Percentiles rank a stretch among this genome's conserved stretches.
phyloP scores from a whole-genome alignment of 2,113 vertebrate species.

The Galeopterus variegatus region DNA sequence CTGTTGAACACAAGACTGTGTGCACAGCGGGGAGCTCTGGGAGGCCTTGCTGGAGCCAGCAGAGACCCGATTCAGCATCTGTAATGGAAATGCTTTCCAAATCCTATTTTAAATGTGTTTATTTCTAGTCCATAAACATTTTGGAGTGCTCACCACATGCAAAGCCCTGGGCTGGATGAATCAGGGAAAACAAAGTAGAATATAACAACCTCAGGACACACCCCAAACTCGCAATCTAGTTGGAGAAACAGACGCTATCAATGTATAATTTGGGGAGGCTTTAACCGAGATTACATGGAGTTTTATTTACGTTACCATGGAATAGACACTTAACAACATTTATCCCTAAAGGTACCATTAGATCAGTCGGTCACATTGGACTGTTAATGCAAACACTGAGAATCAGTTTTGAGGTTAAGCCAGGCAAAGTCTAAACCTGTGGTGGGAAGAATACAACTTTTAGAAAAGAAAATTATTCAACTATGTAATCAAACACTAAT shows the following conservation, averaged over 20 bases:
- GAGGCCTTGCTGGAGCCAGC: not conserved
- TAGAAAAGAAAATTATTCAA: not conserved
- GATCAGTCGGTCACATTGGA: not conserved
- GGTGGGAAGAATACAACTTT: not conserved
- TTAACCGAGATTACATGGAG: not conserved
- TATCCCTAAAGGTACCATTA: slow-evolving; percentile 19
- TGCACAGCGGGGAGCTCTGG: not conserved
- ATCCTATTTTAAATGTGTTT: slow-evolving; percentile 78
- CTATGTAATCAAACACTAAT: not conserved
- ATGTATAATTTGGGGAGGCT: slow-evolving; percentile 32
- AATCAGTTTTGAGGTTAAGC: slow-evolving; percentile 24
- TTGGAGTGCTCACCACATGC: slow-evolving; percentile 72
- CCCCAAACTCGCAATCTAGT: not conserved
- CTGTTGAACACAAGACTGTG: not conserved
- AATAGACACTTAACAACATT: not conserved
- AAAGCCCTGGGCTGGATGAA: slow-evolving; percentile 67
- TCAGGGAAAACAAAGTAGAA: slow-evolving; percentile 55
- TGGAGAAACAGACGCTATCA: slow-evolving; percentile 54
- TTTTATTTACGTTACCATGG: slow-evolving; percentile 58
- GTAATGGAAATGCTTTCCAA: slow-evolving; percentile 72
- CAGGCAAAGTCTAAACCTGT: not conserved
- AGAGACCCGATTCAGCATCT: slow-evolving; percentile 35
- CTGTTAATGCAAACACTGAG: not conserved
- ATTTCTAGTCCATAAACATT: slow-evolving; percentile 76
- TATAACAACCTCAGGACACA: slow-evolving; percentile 11